These are phyloP conservation scores for Eupithecia tripunctaria DNA, from an alignment of 2,888 invertebrate species.

Conservation along the genomic window DNA sequence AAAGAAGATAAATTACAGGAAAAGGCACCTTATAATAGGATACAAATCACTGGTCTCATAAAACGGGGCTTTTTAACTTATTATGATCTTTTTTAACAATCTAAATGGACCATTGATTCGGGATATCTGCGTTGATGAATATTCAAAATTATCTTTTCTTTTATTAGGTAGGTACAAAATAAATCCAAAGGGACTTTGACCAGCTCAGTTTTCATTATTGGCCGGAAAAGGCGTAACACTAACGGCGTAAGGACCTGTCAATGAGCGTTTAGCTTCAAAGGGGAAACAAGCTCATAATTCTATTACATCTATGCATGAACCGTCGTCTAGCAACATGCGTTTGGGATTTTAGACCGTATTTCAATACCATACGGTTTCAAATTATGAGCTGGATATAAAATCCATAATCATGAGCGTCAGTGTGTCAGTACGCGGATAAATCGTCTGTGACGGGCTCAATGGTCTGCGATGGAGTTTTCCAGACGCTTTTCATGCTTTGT, in stretches of 20 bases:
- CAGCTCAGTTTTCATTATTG: not conserved
- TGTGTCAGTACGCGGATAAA: slow-evolving; percentile 36
- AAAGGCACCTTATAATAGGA: slow-evolving; percentile 37
- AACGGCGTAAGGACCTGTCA: slow-evolving; percentile 33
- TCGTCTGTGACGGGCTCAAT: slow-evolving; percentile 44
- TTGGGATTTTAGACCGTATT: slow-evolving; percentile 7
- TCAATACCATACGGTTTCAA: slow-evolving; percentile 18
- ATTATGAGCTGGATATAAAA: not conserved
- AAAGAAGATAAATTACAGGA: slow-evolving; percentile 44
- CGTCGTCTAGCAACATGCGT: not conserved
- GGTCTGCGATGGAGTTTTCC: slow-evolving; percentile 41
- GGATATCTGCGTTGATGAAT: slow-evolving; percentile 16
- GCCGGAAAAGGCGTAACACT: not conserved
- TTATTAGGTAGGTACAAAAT: not conserved
- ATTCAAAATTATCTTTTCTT: not conserved
- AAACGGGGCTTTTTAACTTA: slow-evolving; percentile 31
- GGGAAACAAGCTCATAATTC: slow-evolving; percentile 16
- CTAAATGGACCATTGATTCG: slow-evolving; percentile 33
- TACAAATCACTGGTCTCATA: slow-evolving; percentile 33
- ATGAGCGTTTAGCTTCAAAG: slow-evolving; percentile 31
- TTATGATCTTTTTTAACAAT: slow-evolving; percentile 36
- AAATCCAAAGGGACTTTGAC: not conserved
- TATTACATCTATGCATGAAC: slow-evolving; percentile 21
- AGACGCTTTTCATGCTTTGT: slow-evolving; percentile 31
- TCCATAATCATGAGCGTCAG: slow-evolving; percentile 44